Percentiles rank a stretch among this genome's conserved stretches.
Conservation (phyloP, 2,797 vertebrate species). For the Heterohyrax brucei region DNA sequence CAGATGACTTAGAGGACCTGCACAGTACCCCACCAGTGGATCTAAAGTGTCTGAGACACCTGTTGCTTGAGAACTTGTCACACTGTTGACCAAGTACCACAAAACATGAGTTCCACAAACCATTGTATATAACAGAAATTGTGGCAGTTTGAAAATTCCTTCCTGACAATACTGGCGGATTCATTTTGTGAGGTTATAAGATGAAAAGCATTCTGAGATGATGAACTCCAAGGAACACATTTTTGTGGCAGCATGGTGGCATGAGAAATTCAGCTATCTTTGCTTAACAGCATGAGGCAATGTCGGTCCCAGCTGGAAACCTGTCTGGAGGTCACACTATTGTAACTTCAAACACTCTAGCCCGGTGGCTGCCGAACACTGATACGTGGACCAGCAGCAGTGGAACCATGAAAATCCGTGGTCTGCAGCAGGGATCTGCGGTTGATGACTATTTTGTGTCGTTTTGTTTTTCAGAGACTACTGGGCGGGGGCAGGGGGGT, state of each 20-base stretch:
- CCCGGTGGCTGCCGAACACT: fast-evolving
- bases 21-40: neutral
- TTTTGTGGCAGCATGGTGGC: fast-evolving
- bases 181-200: neutral
- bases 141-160: neutral
- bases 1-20: neutral
- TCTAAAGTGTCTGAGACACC: too few relatives aligned
- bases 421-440: neutral
- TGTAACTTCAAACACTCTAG: neutral
- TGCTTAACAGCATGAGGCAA: neutral
- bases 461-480: neutral
- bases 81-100: neutral
- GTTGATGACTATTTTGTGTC: neutral
- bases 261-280: too few relatives aligned
- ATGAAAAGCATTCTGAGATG: neutral
- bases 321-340: neutral
- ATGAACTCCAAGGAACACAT: neutral
- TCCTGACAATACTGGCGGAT: neutral
- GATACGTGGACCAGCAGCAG: fast-evolving
- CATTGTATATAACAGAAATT: neutral
- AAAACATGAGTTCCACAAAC: neutral
- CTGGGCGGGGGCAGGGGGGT: fast-evolving
- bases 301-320: neutral
- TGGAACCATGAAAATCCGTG: fast-evolving
- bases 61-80: neutral